Conservation (phyloP, 2,113 vertebrate genomes). For the Silurus meridionalis region DNA sequence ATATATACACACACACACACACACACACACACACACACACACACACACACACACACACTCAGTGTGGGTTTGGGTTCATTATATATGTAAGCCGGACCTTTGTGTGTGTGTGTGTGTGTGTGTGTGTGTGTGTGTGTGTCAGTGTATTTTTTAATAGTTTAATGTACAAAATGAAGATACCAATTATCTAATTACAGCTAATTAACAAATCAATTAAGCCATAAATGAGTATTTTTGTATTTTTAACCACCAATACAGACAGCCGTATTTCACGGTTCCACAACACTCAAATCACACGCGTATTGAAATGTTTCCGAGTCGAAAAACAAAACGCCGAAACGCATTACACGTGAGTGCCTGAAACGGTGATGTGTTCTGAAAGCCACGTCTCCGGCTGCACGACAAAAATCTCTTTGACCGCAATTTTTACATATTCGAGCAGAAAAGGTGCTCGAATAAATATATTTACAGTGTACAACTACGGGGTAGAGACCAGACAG, state of each 20-base stretch:
- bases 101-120: background rate
- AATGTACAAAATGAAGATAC: background rate
- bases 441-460: slow-evolving; percentile 36
- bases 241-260: background rate
- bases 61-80: background rate
- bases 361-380: slow-evolving; percentile 75
- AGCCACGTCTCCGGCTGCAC: slow-evolving; percentile 69
- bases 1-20: too few relatives aligned
- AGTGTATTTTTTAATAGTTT: background rate
- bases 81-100: background rate
- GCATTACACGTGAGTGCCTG: slow-evolving; percentile 67
- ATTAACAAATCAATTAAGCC: background rate
- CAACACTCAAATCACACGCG: slow-evolving; percentile 68
- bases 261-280: slow-evolving; percentile 63
- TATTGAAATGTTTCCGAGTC: slow-evolving; percentile 74
- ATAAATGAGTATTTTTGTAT: background rate
- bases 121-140: background rate
- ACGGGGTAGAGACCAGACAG: background rate
- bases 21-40: too few relatives aligned
- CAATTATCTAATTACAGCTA: background rate
- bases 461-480: background rate
- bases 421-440: slow-evolving; percentile 32
- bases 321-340: slow-evolving; percentile 75
- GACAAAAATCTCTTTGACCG: slow-evolving; percentile 45
- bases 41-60: too few relatives aligned